A percentile compares a stretch with the other conserved stretches of the same genome.
phyloP scores from a whole-genome alignment of 2,797 vertebrate species.

The Danio kyathit region DNA sequence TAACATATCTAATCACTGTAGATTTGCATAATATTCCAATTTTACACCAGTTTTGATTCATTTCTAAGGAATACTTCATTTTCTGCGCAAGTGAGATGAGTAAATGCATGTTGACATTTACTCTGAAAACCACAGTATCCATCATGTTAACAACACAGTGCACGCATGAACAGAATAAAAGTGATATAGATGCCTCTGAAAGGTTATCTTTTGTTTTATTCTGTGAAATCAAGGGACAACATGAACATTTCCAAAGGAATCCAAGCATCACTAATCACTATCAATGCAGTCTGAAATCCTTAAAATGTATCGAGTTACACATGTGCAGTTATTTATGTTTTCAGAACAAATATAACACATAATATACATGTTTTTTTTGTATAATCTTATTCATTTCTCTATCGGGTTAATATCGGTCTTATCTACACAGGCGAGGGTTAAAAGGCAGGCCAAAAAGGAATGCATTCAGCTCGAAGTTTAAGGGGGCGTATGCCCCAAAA shows the following conservation, averaged over 20 bases:
- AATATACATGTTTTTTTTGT: slow-evolving; percentile 76
- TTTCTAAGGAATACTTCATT: too few species aligned
- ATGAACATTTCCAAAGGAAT: slow-evolving; percentile 79
- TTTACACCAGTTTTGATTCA: too few species aligned
- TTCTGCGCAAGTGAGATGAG: too few species aligned
- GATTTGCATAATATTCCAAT: too few species aligned
- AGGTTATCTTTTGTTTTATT: slow-evolving; percentile 78
- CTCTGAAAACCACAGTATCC: too few species aligned
- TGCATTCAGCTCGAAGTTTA: slow-evolving; percentile 53
- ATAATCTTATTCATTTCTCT: slow-evolving; percentile 72
- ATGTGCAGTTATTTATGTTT: slow-evolving; percentile 67
- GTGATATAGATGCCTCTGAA: slow-evolving; percentile 64
- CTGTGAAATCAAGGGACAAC: slow-evolving; percentile 83
- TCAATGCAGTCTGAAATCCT: slow-evolving; percentile 65
- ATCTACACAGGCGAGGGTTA: slow-evolving; percentile 63
- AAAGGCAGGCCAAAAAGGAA: slow-evolving; percentile 62
- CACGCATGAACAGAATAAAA: slow-evolving; percentile 30
- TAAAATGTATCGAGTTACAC: slow-evolving; percentile 70
- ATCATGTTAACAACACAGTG: too few species aligned
- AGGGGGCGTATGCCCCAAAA: slow-evolving; percentile 37
- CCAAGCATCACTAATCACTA: slow-evolving; percentile 64
- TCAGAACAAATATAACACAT: slow-evolving; percentile 80
- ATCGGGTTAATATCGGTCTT: slow-evolving; percentile 66
- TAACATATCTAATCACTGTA: too few species aligned
- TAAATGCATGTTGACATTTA: too few species aligned